Percentiles rank a stretch among this genome's conserved stretches.
Evolutionary conservation across 2,797 vertebrate genomes (phyloP).

Genomic region (Clarias fuscus): DNA sequence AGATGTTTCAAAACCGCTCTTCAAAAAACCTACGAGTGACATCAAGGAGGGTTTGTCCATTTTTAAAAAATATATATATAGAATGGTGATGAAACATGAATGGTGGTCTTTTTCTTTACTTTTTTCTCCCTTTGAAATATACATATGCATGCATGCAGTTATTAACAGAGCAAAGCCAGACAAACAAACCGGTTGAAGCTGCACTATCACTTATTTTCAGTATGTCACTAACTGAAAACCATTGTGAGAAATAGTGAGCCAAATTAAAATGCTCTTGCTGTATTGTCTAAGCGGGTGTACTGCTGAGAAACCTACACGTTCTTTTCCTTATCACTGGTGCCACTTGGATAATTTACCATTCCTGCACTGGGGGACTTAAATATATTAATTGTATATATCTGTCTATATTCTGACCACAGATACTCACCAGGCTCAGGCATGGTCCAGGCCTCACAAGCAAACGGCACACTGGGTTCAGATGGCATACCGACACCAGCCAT

Average conservation of each 20-base stretch:
- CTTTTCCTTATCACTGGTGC: background rate
- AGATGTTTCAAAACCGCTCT: no score
- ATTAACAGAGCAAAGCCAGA: background rate
- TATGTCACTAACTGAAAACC: background rate
- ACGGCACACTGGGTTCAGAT: conserved; percentile 84
- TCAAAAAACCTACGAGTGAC: no score
- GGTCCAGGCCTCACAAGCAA: conserved; percentile 93
- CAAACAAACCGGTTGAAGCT: background rate
- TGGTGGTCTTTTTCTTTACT: background rate
- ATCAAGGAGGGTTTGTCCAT: no score
- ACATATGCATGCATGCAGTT: background rate
- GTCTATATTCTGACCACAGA: background rate
- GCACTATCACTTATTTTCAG: background rate
- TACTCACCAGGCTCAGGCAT: conserved; percentile 84
- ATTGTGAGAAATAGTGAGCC: background rate
- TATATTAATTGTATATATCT: background rate
- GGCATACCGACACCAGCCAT: conserved; percentile 86
- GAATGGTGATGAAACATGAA: background rate
- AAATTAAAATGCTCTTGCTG: background rate
- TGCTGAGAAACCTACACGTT: background rate
- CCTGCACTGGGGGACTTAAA: background rate
- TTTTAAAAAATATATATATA: no score
- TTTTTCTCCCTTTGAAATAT: background rate
- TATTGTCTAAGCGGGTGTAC: background rate
- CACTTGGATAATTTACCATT: background rate